A percentile compares a stretch with the other conserved stretches of the same genome.
phyloP scores from a whole-genome alignment of 1,140 invertebrate species.

The Helicorthomorpha holstii region DNA sequence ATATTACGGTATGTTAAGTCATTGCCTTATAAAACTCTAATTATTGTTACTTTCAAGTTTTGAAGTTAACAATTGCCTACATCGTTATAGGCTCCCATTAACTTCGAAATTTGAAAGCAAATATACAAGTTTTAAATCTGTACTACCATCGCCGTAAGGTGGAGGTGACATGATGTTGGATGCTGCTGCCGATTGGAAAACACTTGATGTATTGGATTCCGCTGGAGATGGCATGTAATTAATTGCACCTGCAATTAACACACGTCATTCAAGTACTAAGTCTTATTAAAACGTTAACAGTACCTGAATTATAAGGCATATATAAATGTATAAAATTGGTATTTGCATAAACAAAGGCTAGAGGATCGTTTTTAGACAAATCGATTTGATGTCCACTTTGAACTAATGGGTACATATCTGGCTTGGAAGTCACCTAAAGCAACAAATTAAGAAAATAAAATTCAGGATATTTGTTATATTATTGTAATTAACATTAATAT shows the following conservation, averaged over 20 bases:
- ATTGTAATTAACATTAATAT: conserved; percentile 2
- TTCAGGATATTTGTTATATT: background rate
- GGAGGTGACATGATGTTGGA: conserved; percentile 4
- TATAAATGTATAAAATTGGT: conserved; percentile 4
- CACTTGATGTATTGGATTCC: conserved; percentile 5
- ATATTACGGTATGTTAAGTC: no score
- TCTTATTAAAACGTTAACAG: no score
- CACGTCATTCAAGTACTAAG: no score
- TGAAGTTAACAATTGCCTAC: no score
- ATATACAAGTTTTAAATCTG: no score
- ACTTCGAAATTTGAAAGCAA: no score
- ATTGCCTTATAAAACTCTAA: no score
- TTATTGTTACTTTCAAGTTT: no score
- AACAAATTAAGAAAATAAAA: conserved; percentile 3
- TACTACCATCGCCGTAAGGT: conserved; percentile 7
- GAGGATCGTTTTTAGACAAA: background rate
- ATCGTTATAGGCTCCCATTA: no score
- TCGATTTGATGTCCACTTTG: background rate
- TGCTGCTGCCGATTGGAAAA: background rate
- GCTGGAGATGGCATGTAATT: conserved; percentile 3
- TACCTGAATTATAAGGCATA: conserved; percentile 2
- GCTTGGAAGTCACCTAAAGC: conserved; percentile 58
- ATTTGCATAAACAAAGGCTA: background rate
- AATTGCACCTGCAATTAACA: background rate
- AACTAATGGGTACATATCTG: conserved; percentile 61